Conservation (phyloP, 2,797 vertebrate species). For the Cygnus olor region DNA sequence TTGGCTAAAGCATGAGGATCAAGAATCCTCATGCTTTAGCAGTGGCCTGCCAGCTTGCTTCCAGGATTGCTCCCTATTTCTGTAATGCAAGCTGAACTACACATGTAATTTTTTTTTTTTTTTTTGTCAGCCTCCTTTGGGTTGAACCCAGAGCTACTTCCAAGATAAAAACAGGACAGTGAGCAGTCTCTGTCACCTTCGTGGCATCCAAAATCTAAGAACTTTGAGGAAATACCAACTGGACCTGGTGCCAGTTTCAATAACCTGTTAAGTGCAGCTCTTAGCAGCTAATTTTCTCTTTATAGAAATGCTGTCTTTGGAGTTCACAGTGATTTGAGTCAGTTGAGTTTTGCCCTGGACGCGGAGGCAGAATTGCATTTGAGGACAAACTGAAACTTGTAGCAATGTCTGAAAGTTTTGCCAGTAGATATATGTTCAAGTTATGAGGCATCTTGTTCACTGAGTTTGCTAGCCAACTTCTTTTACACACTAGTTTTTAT, state of each 20-base stretch:
- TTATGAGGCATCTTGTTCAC: constrained; percentile 52
- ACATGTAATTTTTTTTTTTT: neutral
- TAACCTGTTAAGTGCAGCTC: neutral
- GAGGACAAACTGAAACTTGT: constrained; percentile 14
- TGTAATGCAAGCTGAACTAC: neutral
- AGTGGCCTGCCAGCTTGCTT: neutral
- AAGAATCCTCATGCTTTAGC: neutral
- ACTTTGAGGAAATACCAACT: neutral
- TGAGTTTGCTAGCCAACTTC: constrained; percentile 44
- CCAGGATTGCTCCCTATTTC: neutral
- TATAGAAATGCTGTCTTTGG: neutral
- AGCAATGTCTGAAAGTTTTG: constrained; percentile 55
- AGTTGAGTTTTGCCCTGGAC: constrained; percentile 3
- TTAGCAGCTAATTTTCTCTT: neutral
- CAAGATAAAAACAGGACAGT: neutral
- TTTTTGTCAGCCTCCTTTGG: neutral
- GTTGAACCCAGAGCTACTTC: neutral
- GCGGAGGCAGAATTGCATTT: neutral
- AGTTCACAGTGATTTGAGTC: neutral
- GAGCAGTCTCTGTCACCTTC: neutral
- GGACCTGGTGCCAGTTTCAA: neutral
- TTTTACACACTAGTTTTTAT: constrained; percentile 51
- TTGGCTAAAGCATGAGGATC: neutral
- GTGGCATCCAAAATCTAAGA: neutral
- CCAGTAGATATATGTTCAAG: constrained; percentile 55